Evolutionary conservation across 2,113 vertebrate genomes (phyloP).

Genomic region (Felis chaus): DNA sequence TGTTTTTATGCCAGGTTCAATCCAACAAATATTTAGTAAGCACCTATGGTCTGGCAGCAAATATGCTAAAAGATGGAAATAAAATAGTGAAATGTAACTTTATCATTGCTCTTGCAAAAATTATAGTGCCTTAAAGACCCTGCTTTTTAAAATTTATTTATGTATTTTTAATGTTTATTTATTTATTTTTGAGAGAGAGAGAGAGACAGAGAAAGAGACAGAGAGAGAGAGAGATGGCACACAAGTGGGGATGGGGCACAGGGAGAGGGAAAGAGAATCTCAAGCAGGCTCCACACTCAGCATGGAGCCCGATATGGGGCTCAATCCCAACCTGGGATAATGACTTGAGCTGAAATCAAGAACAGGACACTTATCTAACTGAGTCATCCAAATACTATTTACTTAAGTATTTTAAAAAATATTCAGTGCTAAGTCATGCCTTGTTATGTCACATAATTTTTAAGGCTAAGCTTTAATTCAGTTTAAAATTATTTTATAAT

Average conservation of each 20-base stretch:
- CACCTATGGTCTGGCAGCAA: not conserved
- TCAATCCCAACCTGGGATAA: too few species aligned
- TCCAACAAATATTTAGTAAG: not conserved
- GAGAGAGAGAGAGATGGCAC: too few species aligned
- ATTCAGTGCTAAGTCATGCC: not conserved
- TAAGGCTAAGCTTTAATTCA: conserved; percentile 3
- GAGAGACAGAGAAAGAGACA: too few species aligned
- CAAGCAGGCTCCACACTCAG: too few species aligned
- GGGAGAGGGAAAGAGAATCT: too few species aligned
- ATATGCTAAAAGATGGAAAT: not conserved
- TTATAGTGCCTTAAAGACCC: not conserved
- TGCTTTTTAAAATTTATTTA: not conserved
- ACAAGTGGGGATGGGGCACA: too few species aligned
- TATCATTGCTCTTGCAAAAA: conserved; percentile 36
- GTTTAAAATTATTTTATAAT: not conserved
- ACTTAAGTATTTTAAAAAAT: not conserved
- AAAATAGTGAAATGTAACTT: conserved; percentile 8
- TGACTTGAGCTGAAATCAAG: too few species aligned
- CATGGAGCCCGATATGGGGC: too few species aligned
- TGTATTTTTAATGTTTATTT: not conserved
- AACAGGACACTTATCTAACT: too few species aligned
- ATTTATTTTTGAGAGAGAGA: too few species aligned
- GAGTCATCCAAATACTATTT: too few species aligned
- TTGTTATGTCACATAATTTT: not conserved
- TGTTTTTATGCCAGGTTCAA: not conserved